Percentiles rank a stretch among this genome's conserved stretches.
Evolutionary conservation across 2,888 invertebrate species (phyloP).

Genomic region (Ferrisia virgata): DNA sequence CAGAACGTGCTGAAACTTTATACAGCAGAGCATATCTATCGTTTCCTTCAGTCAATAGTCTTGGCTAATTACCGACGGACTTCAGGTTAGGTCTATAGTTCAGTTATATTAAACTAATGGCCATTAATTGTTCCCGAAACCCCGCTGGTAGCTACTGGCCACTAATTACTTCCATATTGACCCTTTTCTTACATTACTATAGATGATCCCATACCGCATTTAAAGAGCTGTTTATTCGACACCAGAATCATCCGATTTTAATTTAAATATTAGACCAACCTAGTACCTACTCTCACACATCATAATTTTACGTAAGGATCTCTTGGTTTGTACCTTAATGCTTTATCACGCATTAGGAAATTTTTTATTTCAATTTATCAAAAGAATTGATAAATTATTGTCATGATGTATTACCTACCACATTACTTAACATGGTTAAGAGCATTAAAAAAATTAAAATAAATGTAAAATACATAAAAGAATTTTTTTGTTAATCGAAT

Average conservation of each 20-base stretch:
- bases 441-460: background rate
- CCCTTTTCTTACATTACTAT: constrained; percentile 43
- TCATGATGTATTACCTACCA: background rate
- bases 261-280: constrained; percentile 35
- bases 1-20: constrained; percentile 43
- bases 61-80: constrained; percentile 43
- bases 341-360: constrained; percentile 22
- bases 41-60: constrained; percentile 45
- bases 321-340: constrained; percentile 10
- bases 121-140: constrained; percentile 44
- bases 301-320: constrained; percentile 1
- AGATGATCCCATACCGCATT: constrained; percentile 40
- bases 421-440: background rate
- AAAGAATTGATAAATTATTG: background rate
- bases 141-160: constrained; percentile 40
- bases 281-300: background rate
- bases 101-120: constrained; percentile 41
- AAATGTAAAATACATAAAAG: too few species aligned
- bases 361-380: constrained; percentile 13
- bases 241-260: constrained; percentile 38
- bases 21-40: constrained; percentile 31
- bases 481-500: too few species aligned
- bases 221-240: constrained; percentile 43
- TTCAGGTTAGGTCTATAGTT: constrained; percentile 43
- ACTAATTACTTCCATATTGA: constrained; percentile 45